Evolutionary conservation across 2,797 vertebrate species (phyloP).

Genomic region (Aplochiton taeniatus): DNA sequence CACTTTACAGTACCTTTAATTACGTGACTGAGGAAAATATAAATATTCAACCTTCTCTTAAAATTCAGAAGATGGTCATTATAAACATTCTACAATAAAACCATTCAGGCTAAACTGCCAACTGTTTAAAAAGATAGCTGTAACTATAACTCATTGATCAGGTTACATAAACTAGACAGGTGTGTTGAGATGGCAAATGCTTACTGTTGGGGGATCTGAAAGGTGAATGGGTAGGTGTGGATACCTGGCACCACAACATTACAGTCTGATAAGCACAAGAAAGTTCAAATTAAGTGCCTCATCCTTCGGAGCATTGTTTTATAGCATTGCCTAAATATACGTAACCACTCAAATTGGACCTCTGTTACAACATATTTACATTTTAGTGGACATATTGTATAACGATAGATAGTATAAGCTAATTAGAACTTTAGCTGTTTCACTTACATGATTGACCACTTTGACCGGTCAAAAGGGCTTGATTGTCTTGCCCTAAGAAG

Average conservation of each 20-base stretch:
- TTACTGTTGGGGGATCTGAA: conserved; percentile 70
- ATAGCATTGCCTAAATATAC: not conserved
- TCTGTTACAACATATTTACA: too few species aligned
- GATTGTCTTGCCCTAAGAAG: conserved; percentile 23
- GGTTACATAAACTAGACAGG: not conserved
- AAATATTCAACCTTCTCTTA: too few species aligned
- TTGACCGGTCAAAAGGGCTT: conserved; percentile 25
- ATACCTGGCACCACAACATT: conserved; percentile 52
- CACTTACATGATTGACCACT: conserved; percentile 28
- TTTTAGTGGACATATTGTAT: too few species aligned
- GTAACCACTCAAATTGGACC: too few species aligned
- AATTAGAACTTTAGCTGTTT: too few species aligned
- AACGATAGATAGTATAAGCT: too few species aligned
- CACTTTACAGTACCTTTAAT: too few species aligned
- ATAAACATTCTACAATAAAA: not conserved
- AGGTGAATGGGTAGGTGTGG: conserved; percentile 73
- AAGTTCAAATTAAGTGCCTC: not conserved
- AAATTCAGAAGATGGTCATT: not conserved
- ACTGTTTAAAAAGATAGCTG: not conserved
- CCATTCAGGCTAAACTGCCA: not conserved
- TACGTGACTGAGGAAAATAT: too few species aligned
- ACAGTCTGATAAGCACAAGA: conserved; percentile 51
- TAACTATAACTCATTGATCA: not conserved
- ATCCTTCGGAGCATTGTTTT: not conserved
- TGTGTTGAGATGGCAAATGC: conserved; percentile 26